Base-by-base conservation (phyloP, 2,888 invertebrate species). In the Mythimna pallens region DNA sequence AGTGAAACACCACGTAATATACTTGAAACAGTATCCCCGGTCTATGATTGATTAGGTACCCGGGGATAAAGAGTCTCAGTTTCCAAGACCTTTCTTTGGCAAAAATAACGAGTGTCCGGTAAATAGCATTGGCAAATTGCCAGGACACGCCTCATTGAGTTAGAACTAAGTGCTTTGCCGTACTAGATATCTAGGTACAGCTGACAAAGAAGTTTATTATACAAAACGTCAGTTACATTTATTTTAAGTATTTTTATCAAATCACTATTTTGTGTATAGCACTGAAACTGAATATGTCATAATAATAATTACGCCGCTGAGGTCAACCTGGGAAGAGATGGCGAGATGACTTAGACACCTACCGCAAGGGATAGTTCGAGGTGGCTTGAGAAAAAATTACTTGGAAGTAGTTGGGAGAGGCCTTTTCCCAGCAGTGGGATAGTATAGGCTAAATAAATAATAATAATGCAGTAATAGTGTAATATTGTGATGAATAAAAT, bases 111-210 rank as follows among this genome's bases (percentile, higher is more conserved):
- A 77, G 78, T 81, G 81, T 84, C 86, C 83, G 61, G 84, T 83
- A 81, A 86, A 86, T 81, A 84, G 72, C 72, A 76, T 77, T 86
- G 86, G 86, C 75, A 65, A 76, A 77, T 74, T 80, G 86, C 86
- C 86, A 80, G 73, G 78, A 67, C 80, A 80, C 83, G 80, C 86
- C 83, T 83, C 83, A 84, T 80, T 84, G 81, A 17, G 34, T 76
- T 65, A 83, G 78, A 77, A 86, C 84, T 86, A 78, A 86, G 86
- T 86, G 84, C 83, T 80, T 76, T 64, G 66, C 62, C 65, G 76
- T 70, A 55, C 72, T 74, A 68, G 70, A 65, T 80, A 74, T 52
- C 54, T 14, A 36, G 6, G 57, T 70, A 70, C 59, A 14, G 43
- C 30, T 10, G 20, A 40, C 20, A n/a, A 69, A 76, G 30, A 22